Base-by-base conservation (phyloP, 2,797 vertebrate genomes). In the Molossus molossus region DNA sequence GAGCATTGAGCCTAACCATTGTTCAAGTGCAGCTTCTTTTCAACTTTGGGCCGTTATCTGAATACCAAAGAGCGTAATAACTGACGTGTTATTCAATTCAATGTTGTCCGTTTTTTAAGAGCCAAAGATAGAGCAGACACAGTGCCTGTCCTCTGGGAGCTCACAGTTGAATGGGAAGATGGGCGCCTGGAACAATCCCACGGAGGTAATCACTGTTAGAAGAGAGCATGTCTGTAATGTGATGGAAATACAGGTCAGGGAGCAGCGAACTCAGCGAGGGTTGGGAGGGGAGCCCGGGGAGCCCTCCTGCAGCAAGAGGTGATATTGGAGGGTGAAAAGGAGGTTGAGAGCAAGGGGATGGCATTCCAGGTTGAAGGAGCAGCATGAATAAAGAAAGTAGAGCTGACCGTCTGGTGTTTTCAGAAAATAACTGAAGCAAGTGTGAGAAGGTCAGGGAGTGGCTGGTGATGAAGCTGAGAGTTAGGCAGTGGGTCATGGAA, bases 401-500 rank as follows among this genome's bases (percentile, higher is more conserved):
- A 87, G 57, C 58, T 75, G 12, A 69, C 18, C 79, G 67, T 18
- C 60, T 4, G 0, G 20, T 12, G 55, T 37, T 60, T 65, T 90
- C 76, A 84, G 94, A 91, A 94, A 87, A 85, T 45, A 77, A 88
- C 9, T 55, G 62, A 64, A 48, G 64, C 9, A 3, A 6, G 1
- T 23, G 73, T 70, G 55, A 84, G n/a, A 76, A 29, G 60, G 23
- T n/a, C 55, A 40, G 75, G 79, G 77, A 85, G 60, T 76, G 79
- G 75, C 93, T 25, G n/a, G n/a, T 70, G 25, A 37, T 37, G 93
- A 84, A 65, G 62, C 76, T 40, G 10, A 62, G 57, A 64, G 76
- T 50, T 29, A 77, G 85, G 69, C 79, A 15, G 80, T 64, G 69
- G 80, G 60, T 90, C 90, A 64, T 29, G 50, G 65, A 90, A 13